phyloP scores from a whole-genome alignment of 2,797 vertebrate species.

The Hippocampus kuda region DNA sequence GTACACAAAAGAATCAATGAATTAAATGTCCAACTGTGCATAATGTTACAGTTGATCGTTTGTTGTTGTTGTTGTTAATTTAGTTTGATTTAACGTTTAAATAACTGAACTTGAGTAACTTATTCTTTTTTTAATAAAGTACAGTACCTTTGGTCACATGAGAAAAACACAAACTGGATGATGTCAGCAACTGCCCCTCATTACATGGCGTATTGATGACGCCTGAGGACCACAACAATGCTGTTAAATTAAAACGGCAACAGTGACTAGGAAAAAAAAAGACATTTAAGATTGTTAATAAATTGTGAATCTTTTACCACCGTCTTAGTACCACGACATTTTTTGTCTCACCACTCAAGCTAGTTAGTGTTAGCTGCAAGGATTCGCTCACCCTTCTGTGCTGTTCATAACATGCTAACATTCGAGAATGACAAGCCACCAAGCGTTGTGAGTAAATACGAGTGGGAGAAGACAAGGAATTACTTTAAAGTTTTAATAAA shows the following conservation, averaged over 20 bases:
- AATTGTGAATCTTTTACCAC: not conserved
- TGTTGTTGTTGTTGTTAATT: too few relatives aligned
- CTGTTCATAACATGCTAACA: not conserved
- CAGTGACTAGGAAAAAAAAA: not conserved
- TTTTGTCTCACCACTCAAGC: not conserved
- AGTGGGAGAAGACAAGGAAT: not conserved
- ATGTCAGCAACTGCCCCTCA: conserved; percentile 24
- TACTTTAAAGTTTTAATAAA: not conserved
- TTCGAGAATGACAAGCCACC: not conserved
- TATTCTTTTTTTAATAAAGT: not conserved
- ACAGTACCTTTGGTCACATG: conserved; percentile 30
- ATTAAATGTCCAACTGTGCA: not conserved
- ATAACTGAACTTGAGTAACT: too few relatives aligned
- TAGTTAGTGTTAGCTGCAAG: conserved; percentile 10
- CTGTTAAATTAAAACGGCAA: not conserved
- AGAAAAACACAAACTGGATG: conserved; percentile 7
- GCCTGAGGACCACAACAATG: conserved; percentile 23
- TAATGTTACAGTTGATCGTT: too few relatives aligned
- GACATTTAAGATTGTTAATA: not conserved
- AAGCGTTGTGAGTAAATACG: not conserved
- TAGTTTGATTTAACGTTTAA: too few relatives aligned
- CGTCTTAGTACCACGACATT: not conserved
- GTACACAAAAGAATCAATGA: too few relatives aligned
- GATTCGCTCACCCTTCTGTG: too few relatives aligned
- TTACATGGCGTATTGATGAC: conserved; percentile 9